Evolutionary conservation across 2,113 vertebrate genomes (phyloP), one percentile per base, ranked within the genome.

Genomic region (Corynorhinus townsendii): DNA sequence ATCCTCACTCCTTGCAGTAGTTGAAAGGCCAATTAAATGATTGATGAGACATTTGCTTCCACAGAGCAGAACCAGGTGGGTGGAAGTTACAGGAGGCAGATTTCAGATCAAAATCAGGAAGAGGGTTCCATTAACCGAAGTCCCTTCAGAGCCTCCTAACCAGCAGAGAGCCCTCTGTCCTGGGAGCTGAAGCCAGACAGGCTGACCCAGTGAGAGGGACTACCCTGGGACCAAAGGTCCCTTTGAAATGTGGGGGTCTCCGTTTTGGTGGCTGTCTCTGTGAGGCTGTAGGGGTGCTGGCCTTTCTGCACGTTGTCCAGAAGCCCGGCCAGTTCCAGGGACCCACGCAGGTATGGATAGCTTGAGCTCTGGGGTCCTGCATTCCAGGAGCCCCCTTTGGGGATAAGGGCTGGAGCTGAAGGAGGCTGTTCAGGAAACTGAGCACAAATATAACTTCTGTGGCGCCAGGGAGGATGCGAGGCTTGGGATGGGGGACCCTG

Each of bases 51-150:
- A 69, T 83, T 89, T 89, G 47, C 83, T 84, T 93, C 56, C 14
- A 24, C 54, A 49, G 10, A 79, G 54, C 33, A 79, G 92, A 93
- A 79, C 3, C 38, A 90, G 35, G 28, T 64, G 24, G 47, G 33
- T 49, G 33, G 33, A 89, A 40, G 56, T 69, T 35, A 66, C 30
- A 76, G 47, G 47, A 81, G n/a, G 38, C 62, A 79, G 62, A 76
- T 80, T 92, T 96, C 64, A 91, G 77, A 77, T 77, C 38, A 83
- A 85, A 59, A 45, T 66, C 64, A 33, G 14, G 62, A 92, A 85
- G 93, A 38, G 2, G 7, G 43, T 64, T 62, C 40, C 87, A 43
- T 76, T 73, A 68, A n/a, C 22, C 9, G 2, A 19, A 94, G 77
- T 68, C 6, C 45, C 33, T 84, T 40, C 68, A 10, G 9, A 54